These are phyloP conservation scores for Melanerpes aurifrons DNA, from an alignment of 2,113 vertebrate species.

Conservation along the genomic window DNA sequence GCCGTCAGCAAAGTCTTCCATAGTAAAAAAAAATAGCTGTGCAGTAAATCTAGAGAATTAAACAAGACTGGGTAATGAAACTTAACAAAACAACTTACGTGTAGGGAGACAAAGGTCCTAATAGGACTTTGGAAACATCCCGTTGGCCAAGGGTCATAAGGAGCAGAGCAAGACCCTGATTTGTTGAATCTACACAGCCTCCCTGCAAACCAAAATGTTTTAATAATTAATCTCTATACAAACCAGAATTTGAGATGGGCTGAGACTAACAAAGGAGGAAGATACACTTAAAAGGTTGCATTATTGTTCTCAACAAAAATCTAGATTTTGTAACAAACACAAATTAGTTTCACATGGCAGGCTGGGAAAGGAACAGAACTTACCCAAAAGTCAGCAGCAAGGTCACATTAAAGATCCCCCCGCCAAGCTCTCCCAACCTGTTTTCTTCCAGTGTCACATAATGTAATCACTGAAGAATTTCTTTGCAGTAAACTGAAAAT, in stretches of 20 bases:
- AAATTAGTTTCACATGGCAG: not conserved
- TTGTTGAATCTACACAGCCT: slow-evolving; percentile 94
- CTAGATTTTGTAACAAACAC: not conserved
- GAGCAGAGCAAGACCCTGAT: slow-evolving; percentile 92
- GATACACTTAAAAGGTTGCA: not conserved
- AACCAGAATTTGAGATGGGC: slow-evolving; percentile 39
- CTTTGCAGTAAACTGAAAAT: not conserved
- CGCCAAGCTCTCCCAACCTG: not conserved
- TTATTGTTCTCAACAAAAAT: not conserved
- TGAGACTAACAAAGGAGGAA: not conserved
- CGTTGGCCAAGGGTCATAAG: slow-evolving; percentile 97
- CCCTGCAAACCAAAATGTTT: slow-evolving; percentile 83
- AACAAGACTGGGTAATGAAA: not conserved
- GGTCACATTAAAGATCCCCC: not conserved
- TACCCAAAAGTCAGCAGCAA: not conserved
- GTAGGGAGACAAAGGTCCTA: slow-evolving; percentile 94
- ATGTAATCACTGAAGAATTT: not conserved
- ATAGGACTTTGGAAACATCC: slow-evolving; percentile 94
- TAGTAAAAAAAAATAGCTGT: not conserved
- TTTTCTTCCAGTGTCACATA: not conserved
- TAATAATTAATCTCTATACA: slow-evolving; percentile 70
- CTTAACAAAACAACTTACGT: slow-evolving; percentile 85
- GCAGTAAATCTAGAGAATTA: not conserved
- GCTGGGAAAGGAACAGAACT: not conserved
- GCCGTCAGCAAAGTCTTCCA: not conserved